Conservation (phyloP, 2,888 invertebrate species). For the Pycnomerus fuliginosus region DNA sequence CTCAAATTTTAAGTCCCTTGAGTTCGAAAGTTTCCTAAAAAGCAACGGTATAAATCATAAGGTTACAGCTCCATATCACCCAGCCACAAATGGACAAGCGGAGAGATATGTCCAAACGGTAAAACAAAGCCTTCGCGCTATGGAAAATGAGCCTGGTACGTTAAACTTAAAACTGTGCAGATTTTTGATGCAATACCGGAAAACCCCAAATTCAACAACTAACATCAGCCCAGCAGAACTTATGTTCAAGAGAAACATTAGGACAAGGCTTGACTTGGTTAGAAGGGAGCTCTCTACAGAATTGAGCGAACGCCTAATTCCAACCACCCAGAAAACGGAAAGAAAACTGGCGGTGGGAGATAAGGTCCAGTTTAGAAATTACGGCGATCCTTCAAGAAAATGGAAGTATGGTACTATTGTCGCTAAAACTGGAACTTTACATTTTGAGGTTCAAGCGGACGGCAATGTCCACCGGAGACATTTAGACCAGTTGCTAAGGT, state of each 20-base stretch:
- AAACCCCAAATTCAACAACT: background rate
- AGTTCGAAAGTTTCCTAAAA: no score
- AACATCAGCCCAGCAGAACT: background rate
- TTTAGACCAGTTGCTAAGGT: background rate
- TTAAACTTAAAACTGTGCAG: no score
- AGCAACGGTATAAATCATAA: constrained; percentile 11
- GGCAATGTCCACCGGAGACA: background rate
- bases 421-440: no score
- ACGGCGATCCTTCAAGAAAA: no score
- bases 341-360: no score
- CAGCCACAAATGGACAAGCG: constrained; percentile 19
- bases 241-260: background rate
- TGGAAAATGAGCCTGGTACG: background rate
- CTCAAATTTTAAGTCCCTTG: constrained; percentile 5
- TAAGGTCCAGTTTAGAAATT: no score
- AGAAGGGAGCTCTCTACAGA: background rate
- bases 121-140: background rate
- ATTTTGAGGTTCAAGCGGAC: no score
- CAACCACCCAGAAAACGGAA: no score
- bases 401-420: no score
- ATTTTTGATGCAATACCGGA: background rate
- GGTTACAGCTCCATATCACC: constrained; percentile 14
- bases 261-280: background rate
- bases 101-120: constrained; percentile 14
- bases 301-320: no score